Evolutionary conservation across 2,888 invertebrate species (phyloP), one percentile per base, ranked within the genome.

Genomic region (Scaptomyza flava): DNA sequence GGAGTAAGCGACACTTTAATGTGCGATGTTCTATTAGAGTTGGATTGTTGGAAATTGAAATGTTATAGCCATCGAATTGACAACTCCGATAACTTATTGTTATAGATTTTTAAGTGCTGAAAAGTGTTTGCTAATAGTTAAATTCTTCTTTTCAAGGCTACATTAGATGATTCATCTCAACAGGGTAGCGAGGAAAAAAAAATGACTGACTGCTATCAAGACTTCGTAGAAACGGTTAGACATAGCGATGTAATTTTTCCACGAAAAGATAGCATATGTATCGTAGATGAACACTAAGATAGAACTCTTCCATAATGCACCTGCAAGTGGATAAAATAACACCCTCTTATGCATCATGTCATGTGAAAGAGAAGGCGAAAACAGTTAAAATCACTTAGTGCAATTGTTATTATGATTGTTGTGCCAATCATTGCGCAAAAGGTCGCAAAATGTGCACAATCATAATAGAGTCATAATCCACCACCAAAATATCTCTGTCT

Each of bases 381-480:
- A 74, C 77, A 67, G 33, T 72, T 53, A 53, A 68, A 75, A 68
- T 63, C 75, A 75, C 75, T 75, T 75, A 75, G 53, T 27, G 20
- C 33, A 50, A 64, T 64, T n/a, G 48, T 36, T 68, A 75, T 72
- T 68, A 77, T 52, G 45, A 77, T 61, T 77, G 72, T 76, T 74
- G 53, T 73, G 72, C 74, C 73, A 65, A 72, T 68, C 69, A 48
- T 59, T 56, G 61, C 36, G 45, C 38, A 45, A 36, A 53, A 57
- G 53, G 50, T 43, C 47, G 11, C 36, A 31, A 36, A 65, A 54
- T 73, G 61, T 73, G 68, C 71, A 72, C 58, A 77, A 77, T 77
- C 68, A 75, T 72, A 75, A 75, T 72, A 68, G 64, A 77, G 52
- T 64, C 77, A 72, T 64, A 77, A 53, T 50, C 68, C 72, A 75